Evolutionary conservation across 2,113 vertebrate species (phyloP).

Genomic region (Furnarius figulus): DNA sequence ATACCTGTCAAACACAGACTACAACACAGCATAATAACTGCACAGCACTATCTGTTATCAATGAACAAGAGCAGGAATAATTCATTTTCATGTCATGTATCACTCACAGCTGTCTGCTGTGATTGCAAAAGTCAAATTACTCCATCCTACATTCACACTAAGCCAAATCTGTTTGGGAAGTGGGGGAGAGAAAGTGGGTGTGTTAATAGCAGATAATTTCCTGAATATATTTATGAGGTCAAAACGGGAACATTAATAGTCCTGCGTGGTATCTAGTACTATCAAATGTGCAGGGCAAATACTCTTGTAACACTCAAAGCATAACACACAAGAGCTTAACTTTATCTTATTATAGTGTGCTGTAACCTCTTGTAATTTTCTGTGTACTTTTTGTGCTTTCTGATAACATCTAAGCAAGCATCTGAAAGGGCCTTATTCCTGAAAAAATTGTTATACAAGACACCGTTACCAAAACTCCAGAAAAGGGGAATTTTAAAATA

Average conservation of each 20-base stretch:
- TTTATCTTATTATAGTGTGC: background rate
- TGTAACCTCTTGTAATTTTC: background rate
- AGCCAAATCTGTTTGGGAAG: constrained; percentile 56
- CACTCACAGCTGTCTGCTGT: constrained; percentile 47
- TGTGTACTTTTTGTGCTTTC: background rate
- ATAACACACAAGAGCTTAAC: background rate
- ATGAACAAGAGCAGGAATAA: background rate
- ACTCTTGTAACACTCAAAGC: background rate
- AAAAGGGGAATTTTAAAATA: background rate
- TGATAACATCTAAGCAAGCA: background rate
- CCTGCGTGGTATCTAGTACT: background rate
- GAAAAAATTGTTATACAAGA: background rate
- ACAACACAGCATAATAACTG: background rate
- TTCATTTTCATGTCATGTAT: constrained; percentile 51
- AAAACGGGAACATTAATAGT: constrained; percentile 19
- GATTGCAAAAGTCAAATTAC: constrained; percentile 52
- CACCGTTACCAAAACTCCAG: background rate
- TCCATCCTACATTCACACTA: constrained; percentile 25
- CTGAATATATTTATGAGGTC: constrained; percentile 16
- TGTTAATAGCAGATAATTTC: constrained; percentile 53
- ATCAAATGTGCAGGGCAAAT: background rate
- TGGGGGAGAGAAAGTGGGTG: background rate
- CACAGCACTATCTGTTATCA: background rate
- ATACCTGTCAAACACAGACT: background rate
- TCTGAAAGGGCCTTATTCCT: background rate